Conservation (phyloP, 2,113 vertebrate genomes). For the Peromyscus leucopus region DNA sequence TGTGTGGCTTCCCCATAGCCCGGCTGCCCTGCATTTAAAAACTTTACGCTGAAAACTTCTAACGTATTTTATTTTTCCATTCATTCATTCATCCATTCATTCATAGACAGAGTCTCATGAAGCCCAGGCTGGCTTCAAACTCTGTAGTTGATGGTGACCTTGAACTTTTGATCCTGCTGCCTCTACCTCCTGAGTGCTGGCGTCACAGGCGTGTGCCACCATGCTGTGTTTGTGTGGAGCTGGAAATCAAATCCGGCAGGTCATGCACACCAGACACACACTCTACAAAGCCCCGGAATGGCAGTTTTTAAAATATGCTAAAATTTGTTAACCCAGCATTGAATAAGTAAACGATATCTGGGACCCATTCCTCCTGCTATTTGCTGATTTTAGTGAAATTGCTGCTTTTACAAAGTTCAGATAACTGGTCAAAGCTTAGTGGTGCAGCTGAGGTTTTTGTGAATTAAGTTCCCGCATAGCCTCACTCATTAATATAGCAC, state of each 20-base stretch:
- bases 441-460: neutral
- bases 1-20: neutral
- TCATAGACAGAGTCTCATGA: neutral
- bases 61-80: neutral
- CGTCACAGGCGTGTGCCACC: no score
- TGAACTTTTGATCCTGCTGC: neutral
- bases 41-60: neutral
- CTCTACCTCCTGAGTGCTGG: no score
- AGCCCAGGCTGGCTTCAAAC: neutral
- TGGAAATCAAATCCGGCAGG: no score
- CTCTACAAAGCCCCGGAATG: neutral
- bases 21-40: neutral
- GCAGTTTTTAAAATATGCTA: neutral
- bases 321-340: neutral
- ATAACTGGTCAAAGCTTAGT: conserved; percentile 20
- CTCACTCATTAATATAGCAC: conserved; percentile 5
- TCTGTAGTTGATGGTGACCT: neutral
- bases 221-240: neutral
- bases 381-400: conserved; percentile 44
- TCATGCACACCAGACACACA: no score
- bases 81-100: neutral
- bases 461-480: neutral
- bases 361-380: neutral
- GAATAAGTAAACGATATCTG: neutral
- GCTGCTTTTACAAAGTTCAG: conserved; percentile 45